Base-by-base conservation (phyloP, 1,140 invertebrate species). In the Magallana gigas region DNA sequence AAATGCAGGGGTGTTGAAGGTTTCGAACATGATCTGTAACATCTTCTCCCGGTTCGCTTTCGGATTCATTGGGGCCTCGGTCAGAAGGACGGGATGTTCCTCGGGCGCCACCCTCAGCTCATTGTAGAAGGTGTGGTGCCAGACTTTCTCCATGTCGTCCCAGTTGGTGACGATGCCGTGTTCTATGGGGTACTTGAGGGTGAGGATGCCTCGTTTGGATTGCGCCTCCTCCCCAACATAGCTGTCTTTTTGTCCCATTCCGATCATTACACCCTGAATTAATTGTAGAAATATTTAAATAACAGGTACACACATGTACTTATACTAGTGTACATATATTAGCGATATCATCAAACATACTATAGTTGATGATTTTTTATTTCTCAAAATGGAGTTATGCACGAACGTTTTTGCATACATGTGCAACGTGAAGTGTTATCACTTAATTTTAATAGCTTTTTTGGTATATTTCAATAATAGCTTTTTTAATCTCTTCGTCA, bases 1-100 rank as follows among this genome's bases (percentile, higher is more conserved):
- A 97, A 98, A 98, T 86, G 98, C 98, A 2, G 98, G 98, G 64
- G 97, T 97, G 96, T 98, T 98, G 96, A 98, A 98, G 80, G 92
- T 94, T 87, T 93, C 93, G 86, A 89, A 89, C 56, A 89, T 62
- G 83, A 89, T 90, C 95, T 97, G 91, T 87, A 93, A 93, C 94
- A 95, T 95, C 90, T 95, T 95, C 88, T 95, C 95, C 80, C 92
- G 59, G 87, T 94, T 94, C 36, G 91, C 92, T 86, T 94, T 94
- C 5, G 92, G 91, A 88, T 93, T 94, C 29, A 94, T 90, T 48
- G 93, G 93, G n/a, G 92, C 90, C 80, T 94, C 93, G 12, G 92
- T 94, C 62, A 94, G 86, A 88, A 99, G 96, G 82, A 98, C 97
- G 85, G 98, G 97, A 95, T 98, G 97, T 94, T 98, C 98, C 95